These are phyloP conservation scores for Chrysoperla carnea DNA, from an alignment of 1,140 invertebrate species.

Conservation along the genomic window DNA sequence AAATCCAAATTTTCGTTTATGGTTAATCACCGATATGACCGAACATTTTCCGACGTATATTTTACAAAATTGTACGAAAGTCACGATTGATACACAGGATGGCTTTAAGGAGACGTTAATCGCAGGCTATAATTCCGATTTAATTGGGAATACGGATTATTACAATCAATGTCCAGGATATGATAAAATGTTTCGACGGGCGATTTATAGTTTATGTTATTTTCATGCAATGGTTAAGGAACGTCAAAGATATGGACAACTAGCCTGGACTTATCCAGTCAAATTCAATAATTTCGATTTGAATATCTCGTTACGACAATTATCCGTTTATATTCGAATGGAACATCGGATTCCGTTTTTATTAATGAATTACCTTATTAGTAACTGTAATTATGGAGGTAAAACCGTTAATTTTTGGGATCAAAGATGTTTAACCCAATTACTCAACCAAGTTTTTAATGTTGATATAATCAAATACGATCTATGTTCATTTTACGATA, in stretches of 20 bases:
- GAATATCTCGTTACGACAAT: slow-evolving; percentile 74
- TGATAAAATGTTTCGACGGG: slow-evolving; percentile 53
- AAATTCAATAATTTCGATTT: slow-evolving; percentile 92
- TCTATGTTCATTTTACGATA: slow-evolving; percentile 35
- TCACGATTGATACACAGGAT: slow-evolving; percentile 85
- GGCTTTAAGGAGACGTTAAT: slow-evolving; percentile 74
- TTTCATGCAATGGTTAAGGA: slow-evolving; percentile 90
- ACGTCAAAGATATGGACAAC: slow-evolving; percentile 72
- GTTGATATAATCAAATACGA: slow-evolving; percentile 39
- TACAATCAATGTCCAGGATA: slow-evolving; percentile 46
- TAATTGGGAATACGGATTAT: slow-evolving; percentile 51
- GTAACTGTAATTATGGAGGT: slow-evolving; percentile 93
- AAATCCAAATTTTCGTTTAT: slow-evolving; percentile 55
- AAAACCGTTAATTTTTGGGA: slow-evolving; percentile 89
- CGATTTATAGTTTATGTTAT: slow-evolving; percentile 80
- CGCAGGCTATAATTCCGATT: slow-evolving; percentile 66
- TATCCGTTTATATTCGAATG: slow-evolving; percentile 60
- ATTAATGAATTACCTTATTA: slow-evolving; percentile 75
- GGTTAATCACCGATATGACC: slow-evolving; percentile 86
- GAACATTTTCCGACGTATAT: slow-evolving; percentile 71
- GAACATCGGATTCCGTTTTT: slow-evolving; percentile 65
- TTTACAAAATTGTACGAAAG: slow-evolving; percentile 80
- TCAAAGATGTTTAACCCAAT: slow-evolving; percentile 65
- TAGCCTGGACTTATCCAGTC: slow-evolving; percentile 92
- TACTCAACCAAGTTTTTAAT: slow-evolving; percentile 69